Conservation (phyloP, 2,797 vertebrate genomes). For the Pampus argenteus region DNA sequence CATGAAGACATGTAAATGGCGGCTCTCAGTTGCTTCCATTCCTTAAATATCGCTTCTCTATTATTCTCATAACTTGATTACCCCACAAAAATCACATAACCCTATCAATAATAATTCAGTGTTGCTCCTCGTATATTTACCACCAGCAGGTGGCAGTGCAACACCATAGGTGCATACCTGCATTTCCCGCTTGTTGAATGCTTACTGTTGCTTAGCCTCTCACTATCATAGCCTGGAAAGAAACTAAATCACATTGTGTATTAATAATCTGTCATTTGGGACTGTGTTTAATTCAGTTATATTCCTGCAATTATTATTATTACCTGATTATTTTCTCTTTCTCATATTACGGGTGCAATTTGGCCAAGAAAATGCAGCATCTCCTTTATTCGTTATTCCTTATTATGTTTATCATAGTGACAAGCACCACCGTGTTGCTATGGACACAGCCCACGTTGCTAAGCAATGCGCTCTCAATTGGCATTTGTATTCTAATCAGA, state of each 20-base stretch:
- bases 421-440: slow-evolving; percentile 54
- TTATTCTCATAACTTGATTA: slow-evolving; percentile 9
- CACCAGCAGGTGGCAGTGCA: slow-evolving; percentile 65
- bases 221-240: background rate
- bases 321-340: background rate
- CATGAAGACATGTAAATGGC: slow-evolving; percentile 23
- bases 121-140: background rate
- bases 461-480: slow-evolving; percentile 39
- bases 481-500: slow-evolving; percentile 59
- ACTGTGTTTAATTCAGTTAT: background rate
- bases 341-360: slow-evolving; percentile 14
- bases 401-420: slow-evolving; percentile 47
- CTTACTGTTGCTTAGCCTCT: slow-evolving; percentile 13
- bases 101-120: background rate
- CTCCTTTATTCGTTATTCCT: slow-evolving; percentile 33
- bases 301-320: slow-evolving; percentile 2
- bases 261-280: slow-evolving; percentile 1
- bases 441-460: slow-evolving; percentile 61
- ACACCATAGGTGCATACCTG: background rate
- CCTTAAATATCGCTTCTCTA: background rate
- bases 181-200: slow-evolving; percentile 7
- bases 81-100: slow-evolving; percentile 9
- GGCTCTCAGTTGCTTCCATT: slow-evolving; percentile 8
- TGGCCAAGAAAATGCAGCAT: slow-evolving; percentile 26
- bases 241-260: background rate